These are phyloP conservation scores for Tachina grossa DNA, from an alignment of 2,888 invertebrate genomes.

Conservation along the genomic window DNA sequence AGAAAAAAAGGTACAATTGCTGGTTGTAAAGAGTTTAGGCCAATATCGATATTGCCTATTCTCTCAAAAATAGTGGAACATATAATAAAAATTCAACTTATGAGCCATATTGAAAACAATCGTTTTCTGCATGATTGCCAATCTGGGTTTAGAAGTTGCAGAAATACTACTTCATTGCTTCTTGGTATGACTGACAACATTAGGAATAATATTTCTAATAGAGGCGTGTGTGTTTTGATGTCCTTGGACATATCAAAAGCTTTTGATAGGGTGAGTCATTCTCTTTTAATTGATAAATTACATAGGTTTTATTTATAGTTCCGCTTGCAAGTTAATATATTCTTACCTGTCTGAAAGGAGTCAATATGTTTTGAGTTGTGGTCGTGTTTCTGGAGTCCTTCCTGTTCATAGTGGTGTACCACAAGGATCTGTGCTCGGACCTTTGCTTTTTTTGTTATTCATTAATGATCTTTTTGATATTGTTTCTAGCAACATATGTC, in stretches of 20 bases:
- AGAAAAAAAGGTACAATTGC: too few species aligned
- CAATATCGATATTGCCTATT: too few species aligned
- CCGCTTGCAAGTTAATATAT: too few species aligned
- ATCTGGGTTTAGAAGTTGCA: neutral
- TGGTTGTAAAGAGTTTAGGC: too few species aligned
- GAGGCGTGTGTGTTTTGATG: neutral
- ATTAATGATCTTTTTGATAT: neutral
- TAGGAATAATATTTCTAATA: neutral
- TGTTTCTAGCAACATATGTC: neutral
- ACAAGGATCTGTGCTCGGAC: neutral
- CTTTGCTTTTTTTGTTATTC: neutral
- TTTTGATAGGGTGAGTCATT: neutral
- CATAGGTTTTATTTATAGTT: neutral
- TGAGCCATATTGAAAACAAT: too few species aligned
- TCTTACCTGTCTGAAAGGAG: too few species aligned
- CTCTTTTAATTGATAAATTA: neutral
- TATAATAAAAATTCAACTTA: too few species aligned
- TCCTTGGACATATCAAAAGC: neutral
- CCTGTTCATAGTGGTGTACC: too few species aligned
- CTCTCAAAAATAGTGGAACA: too few species aligned
- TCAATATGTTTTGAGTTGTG: too few species aligned
- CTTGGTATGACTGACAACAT: neutral
- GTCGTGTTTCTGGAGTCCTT: too few species aligned
- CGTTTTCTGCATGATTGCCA: constrained; percentile 14
- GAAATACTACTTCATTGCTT: neutral